Percentiles rank a stretch among this genome's conserved stretches.
Conservation (phyloP, 2,888 invertebrate genomes). For the Lapara coniferarum region DNA sequence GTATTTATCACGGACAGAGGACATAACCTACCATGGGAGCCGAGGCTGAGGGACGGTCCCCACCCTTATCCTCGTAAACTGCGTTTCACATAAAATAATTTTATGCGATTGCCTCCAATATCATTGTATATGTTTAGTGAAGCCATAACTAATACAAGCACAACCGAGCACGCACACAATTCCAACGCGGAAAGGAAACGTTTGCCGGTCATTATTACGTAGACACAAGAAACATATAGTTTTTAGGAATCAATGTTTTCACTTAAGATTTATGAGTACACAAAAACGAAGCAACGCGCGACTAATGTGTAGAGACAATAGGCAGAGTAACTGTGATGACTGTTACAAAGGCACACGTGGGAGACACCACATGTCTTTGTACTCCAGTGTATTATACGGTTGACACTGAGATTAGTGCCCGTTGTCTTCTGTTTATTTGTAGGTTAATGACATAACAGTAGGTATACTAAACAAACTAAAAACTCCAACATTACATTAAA, state of each 20-base stretch:
- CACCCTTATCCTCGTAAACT: conserved; percentile 21
- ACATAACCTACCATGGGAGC: conserved; percentile 42
- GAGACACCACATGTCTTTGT: conserved; percentile 33
- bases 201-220: conserved; percentile 34
- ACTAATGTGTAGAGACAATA: conserved; percentile 49
- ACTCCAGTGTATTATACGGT: conserved; percentile 8
- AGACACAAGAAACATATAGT: conserved; percentile 40
- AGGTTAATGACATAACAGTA: conserved; percentile 6
- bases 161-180: neutral
- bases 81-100: conserved; percentile 35
- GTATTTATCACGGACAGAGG: conserved; percentile 45
- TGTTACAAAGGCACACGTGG: conserved; percentile 38
- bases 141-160: neutral
- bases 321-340: conserved; percentile 50
- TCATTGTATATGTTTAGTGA: conserved; percentile 1
- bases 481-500: conserved; percentile 3
- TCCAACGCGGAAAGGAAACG: conserved; percentile 34
- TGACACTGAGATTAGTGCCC: neutral
- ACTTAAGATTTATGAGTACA: conserved; percentile 55
- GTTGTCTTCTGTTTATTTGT: neutral
- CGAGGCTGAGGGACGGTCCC: conserved; percentile 38
- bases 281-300: conserved; percentile 66
- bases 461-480: neutral
- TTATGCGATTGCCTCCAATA: conserved; percentile 8
- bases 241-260: conserved; percentile 61